phyloP scores from a whole-genome alignment of 2,113 vertebrate genomes.

The Suncus etruscus region DNA sequence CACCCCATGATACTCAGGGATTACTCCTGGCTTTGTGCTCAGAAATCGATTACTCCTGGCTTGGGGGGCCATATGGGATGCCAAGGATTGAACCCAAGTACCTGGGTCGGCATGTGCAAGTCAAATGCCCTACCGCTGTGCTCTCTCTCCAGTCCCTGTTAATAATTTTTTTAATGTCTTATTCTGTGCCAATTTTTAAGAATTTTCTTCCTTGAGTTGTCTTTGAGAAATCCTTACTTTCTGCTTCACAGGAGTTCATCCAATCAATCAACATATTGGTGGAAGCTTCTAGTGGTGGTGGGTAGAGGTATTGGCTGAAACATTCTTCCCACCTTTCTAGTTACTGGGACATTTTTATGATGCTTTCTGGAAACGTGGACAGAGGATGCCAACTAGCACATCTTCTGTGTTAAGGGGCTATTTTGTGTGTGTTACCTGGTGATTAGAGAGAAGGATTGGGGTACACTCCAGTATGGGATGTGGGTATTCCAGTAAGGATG shows the following conservation, averaged over 20 bases:
- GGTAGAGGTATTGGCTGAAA: not conserved
- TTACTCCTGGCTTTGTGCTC: no score
- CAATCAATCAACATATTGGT: not conserved
- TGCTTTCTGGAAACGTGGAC: not conserved
- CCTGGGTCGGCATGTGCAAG: no score
- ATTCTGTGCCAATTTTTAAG: not conserved
- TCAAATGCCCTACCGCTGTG: no score
- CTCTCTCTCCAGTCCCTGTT: no score
- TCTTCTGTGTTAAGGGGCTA: not conserved
- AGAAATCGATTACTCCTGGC: no score
- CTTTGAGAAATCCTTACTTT: not conserved
- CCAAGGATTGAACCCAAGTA: no score
- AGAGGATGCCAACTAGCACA: not conserved
- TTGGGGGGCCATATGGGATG: no score
- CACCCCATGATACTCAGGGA: no score
- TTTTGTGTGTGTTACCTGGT: slow-evolving; percentile 8
- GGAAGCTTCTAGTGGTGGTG: not conserved
- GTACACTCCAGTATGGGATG: no score
- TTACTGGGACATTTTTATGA: slow-evolving; percentile 1
- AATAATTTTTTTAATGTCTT: not conserved
- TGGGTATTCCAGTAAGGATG: not conserved
- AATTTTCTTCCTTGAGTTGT: not conserved
- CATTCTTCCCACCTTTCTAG: not conserved
- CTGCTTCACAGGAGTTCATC: not conserved
- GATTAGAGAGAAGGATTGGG: no score